These are phyloP conservation scores for Parazoanthus swiftii DNA, from an alignment of 92 coral and sea anemone genomes.

Conservation along the genomic window DNA sequence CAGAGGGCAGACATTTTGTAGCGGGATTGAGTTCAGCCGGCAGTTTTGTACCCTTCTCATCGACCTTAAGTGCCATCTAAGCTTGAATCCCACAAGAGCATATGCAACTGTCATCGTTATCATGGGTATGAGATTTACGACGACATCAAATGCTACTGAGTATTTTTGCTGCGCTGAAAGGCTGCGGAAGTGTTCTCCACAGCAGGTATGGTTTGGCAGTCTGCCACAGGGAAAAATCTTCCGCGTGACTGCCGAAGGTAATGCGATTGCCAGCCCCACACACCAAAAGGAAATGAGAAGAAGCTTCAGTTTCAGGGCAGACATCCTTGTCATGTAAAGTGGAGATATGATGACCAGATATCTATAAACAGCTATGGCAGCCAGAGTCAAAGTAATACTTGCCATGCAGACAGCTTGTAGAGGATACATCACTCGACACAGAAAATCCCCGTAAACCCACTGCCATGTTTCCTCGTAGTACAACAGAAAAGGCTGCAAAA, in stretches of 20 bases:
- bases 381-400: constrained; percentile 33
- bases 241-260: constrained; percentile 34
- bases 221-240: neutral
- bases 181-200: neutral
- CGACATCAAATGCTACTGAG: constrained; percentile 36
- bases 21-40: neutral
- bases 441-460: constrained; percentile 35
- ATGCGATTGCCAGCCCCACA: constrained; percentile 20
- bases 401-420: constrained; percentile 29
- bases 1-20: neutral
- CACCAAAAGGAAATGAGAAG: constrained; percentile 38
- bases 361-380: constrained; percentile 33
- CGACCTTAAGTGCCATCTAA: constrained; percentile 13
- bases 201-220: neutral
- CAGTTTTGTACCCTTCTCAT: neutral
- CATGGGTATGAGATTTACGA: constrained; percentile 19
- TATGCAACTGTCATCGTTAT: constrained; percentile 27
- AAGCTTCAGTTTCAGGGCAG: neutral
- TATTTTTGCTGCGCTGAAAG: constrained; percentile 25
- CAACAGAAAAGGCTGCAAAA: constrained; percentile 22
- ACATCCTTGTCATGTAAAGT: neutral
- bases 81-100: constrained; percentile 14
- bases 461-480: constrained; percentile 37
- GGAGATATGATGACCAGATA: constrained; percentile 22
- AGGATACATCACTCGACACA: constrained; percentile 33